phyloP scores from a whole-genome alignment of 2,888 invertebrate species.

The Ochlodes sylvanus region DNA sequence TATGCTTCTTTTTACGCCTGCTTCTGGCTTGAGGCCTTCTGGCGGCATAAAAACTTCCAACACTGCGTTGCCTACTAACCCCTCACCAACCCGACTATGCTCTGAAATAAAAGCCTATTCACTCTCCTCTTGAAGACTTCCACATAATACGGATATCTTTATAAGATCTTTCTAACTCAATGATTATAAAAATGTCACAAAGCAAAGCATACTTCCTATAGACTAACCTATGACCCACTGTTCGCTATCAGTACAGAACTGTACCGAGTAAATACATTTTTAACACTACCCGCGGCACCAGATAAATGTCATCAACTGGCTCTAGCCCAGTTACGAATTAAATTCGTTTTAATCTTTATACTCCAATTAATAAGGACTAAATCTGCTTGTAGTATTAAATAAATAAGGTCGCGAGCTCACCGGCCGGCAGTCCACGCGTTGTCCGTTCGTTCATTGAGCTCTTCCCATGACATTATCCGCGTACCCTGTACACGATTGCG shows the following conservation, averaged over 20 bases:
- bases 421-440: slow-evolving; percentile 81
- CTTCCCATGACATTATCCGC: slow-evolving; percentile 84
- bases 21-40: no score
- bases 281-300: slow-evolving; percentile 10
- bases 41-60: no score
- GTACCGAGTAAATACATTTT: slow-evolving; percentile 4
- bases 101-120: no score
- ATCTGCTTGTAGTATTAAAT: slow-evolving; percentile 54
- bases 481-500: slow-evolving; percentile 51
- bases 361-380: slow-evolving; percentile 50
- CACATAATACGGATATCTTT: no score
- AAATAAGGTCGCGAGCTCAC: slow-evolving; percentile 64
- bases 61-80: no score
- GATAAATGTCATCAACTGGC: slow-evolving; percentile 31
- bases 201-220: slow-evolving; percentile 29
- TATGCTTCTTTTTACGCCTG: no score
- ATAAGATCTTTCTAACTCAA: no score
- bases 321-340: slow-evolving; percentile 14
- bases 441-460: slow-evolving; percentile 83
- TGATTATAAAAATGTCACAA: slow-evolving; percentile 33
- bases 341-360: slow-evolving; percentile 48
- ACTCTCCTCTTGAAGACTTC: no score
- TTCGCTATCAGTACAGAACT: slow-evolving; percentile 7
- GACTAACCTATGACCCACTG: slow-evolving; percentile 4
- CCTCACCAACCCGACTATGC: no score